Evolutionary conservation across 2,113 vertebrate genomes (phyloP), one percentile per base, ranked within the genome.

Genomic region (Rhynchomys soricoides): DNA sequence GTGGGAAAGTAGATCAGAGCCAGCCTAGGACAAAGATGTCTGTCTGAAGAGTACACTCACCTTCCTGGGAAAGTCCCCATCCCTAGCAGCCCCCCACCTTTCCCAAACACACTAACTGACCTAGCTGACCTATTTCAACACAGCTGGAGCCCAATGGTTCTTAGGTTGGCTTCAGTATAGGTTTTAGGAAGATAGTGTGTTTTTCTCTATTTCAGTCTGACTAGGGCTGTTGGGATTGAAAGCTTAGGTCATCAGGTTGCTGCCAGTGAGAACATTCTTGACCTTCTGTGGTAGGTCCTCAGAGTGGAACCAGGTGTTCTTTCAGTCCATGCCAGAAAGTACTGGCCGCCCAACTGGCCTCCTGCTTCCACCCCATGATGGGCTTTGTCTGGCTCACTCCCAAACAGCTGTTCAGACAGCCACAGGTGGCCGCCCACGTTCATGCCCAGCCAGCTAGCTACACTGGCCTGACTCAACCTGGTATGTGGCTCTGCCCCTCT

Each of bases 241-340:
- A 96, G 90, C 73, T 50, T 62, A 55, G 90, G 40, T 92, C 85
- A 74, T 96, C 50, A 43, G 81, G 94, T 93, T 83, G 81, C 95
- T 26, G 82, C 93, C 92, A 96, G 89, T n/a, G 83, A 97, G 89
- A 94, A 93, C 50, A 93, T 96, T 96, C 90, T 93, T 97, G 95
- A 97, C 97, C 97, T 97, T 97, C 95, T 98, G 96, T 77, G 97
- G 96, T 97, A 50, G 97, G 96, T 98, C 97, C 73, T 52, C 71
- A 92, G 95, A 96, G 95, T 96, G 64, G 89, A 98, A 91, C 75
- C 96, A 97, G 97, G 97, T 97, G 95, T 96, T 96, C 97, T 97
- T 98, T 98, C 75, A 97, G 97, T 55, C 95, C 70, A 79, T 94
- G 97, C 97, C 97, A 98, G 96, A 97, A 97, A 91, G 89, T 68